Evolutionary conservation across 2,888 invertebrate genomes (phyloP).

Genomic region (Copidosoma aretas): DNA sequence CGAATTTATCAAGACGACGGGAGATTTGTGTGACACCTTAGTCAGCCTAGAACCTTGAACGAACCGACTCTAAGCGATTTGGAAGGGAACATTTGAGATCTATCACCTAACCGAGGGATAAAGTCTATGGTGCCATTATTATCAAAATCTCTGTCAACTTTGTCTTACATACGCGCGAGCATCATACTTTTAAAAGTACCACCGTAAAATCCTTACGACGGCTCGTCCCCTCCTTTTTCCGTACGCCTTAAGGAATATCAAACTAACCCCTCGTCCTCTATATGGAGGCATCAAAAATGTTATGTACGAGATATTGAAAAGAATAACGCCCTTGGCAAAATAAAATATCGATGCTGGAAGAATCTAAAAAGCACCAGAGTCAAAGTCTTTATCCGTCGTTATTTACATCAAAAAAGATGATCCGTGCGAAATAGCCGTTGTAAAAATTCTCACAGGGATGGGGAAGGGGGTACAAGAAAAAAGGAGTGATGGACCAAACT

Average conservation of each 20-base stretch:
- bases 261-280: too few species aligned
- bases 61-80: neutral
- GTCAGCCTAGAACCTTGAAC: neutral
- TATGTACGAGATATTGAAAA: too few species aligned
- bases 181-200: too few species aligned
- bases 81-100: too few species aligned
- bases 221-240: too few species aligned
- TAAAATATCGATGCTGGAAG: constrained; percentile 20
- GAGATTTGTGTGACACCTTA: neutral
- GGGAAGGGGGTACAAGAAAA: neutral
- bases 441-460: constrained; percentile 23
- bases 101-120: too few species aligned
- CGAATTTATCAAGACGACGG: constrained; percentile 11
- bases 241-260: too few species aligned
- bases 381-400: constrained; percentile 8
- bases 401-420: constrained; percentile 29
- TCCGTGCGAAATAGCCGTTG: neutral
- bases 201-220: too few species aligned
- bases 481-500: neutral
- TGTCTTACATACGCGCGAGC: too few species aligned
- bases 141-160: too few species aligned
- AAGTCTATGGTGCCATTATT: too few species aligned
- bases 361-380: constrained; percentile 6
- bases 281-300: too few species aligned
- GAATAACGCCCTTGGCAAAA: neutral